Conservation (phyloP, 2,113 vertebrate genomes). For the Protobothrops flavoviridis region DNA sequence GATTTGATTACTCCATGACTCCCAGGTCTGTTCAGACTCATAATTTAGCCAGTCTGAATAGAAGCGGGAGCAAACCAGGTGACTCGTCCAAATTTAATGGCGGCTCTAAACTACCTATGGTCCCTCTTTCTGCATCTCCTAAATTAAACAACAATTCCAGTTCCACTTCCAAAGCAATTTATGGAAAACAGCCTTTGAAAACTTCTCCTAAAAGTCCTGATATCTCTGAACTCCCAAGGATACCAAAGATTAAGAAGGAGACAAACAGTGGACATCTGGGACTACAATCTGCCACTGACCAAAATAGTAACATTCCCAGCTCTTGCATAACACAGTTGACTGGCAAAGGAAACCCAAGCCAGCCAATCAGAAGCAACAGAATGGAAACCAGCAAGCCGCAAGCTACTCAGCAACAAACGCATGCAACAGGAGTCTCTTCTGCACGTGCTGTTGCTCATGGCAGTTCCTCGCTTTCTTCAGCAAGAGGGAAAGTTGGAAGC, state of each 20-base stretch:
- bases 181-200: constrained; percentile 66
- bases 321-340: constrained; percentile 80
- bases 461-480: constrained; percentile 34
- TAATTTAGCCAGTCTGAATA: constrained; percentile 15
- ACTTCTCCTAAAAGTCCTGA: constrained; percentile 75
- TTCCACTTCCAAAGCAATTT: constrained; percentile 41
- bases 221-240: constrained; percentile 86
- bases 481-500: constrained; percentile 55
- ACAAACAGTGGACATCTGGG: constrained; percentile 36
- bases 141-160: constrained; percentile 42
- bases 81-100: constrained; percentile 51
- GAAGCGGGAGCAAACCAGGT: constrained; percentile 18
- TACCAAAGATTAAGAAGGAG: constrained; percentile 91
- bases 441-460: constrained; percentile 52
- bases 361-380: constrained; percentile 46
- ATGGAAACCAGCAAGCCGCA: constrained; percentile 67
- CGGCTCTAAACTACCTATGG: constrained; percentile 9
- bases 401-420: constrained; percentile 61
- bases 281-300: constrained; percentile 34
- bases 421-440: constrained; percentile 49
- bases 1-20: constrained; percentile 57
- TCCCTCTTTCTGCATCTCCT: constrained; percentile 5
- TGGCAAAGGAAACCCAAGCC: constrained; percentile 72
- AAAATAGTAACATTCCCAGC: constrained; percentile 69
- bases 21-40: constrained; percentile 58